Conservation (phyloP, 2,113 vertebrate genomes). For the Gavia stellata region DNA sequence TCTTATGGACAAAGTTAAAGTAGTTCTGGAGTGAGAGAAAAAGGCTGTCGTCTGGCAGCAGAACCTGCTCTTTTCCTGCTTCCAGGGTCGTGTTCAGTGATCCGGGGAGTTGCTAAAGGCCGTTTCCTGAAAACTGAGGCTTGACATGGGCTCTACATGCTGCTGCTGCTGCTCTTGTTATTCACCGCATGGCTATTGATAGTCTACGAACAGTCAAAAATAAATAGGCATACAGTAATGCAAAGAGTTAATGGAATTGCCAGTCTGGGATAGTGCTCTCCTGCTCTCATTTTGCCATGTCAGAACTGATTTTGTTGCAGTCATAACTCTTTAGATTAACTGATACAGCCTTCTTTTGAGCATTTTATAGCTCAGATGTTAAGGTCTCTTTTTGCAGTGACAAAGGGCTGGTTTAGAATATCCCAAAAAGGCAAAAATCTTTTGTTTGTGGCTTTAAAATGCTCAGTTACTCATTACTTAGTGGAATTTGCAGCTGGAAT, state of each 20-base stretch:
- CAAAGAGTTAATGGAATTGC: slow-evolving; percentile 16
- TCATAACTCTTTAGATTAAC: slow-evolving; percentile 53
- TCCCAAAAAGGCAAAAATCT: neutral
- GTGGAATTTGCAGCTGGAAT: slow-evolving; percentile 7
- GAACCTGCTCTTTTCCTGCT: neutral
- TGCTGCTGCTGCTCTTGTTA: neutral
- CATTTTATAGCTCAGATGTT: slow-evolving; percentile 46
- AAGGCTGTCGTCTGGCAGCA: neutral
- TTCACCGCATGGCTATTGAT: neutral
- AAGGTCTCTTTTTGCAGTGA: slow-evolving; percentile 16
- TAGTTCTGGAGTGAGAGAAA: neutral
- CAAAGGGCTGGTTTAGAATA: slow-evolving; percentile 20
- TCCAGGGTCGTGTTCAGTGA: neutral
- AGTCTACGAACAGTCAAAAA: neutral
- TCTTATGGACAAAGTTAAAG: slow-evolving; percentile 1
- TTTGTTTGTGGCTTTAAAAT: slow-evolving; percentile 6
- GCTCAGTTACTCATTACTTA: slow-evolving; percentile 15
- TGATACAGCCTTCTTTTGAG: slow-evolving; percentile 54
- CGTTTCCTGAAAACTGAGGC: neutral
- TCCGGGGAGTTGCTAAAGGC: neutral
- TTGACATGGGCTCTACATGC: neutral
- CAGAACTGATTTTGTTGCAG: slow-evolving; percentile 40
- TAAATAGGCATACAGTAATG: slow-evolving; percentile 17
- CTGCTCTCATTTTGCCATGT: slow-evolving; percentile 43
- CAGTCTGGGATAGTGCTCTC: neutral